Percentiles rank a stretch among this genome's conserved stretches.
Evolutionary conservation across 2,888 invertebrate genomes (phyloP).

Genomic region (Quadriops clusia): DNA sequence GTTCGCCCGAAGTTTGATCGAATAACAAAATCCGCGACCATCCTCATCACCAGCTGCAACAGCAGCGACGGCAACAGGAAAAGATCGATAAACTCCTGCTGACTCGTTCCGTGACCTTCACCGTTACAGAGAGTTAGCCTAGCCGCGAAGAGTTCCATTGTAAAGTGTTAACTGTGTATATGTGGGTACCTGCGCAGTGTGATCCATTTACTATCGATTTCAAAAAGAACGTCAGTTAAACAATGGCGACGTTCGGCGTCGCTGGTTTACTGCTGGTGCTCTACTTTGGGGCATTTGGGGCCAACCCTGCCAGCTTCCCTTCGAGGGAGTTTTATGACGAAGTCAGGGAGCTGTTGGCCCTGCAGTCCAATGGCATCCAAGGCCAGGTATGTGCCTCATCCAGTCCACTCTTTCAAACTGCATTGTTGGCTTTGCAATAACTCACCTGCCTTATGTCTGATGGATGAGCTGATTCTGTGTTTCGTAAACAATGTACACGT

Average conservation of each 20-base stretch:
- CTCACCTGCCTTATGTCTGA: no score
- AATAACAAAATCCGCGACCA: no score
- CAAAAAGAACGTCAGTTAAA: constrained; percentile 14
- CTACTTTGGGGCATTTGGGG: constrained; percentile 16
- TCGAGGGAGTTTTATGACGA: constrained; percentile 39
- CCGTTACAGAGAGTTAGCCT: constrained; percentile 4
- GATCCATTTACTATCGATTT: constrained; percentile 21
- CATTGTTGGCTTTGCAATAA: no score
- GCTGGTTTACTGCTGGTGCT: constrained; percentile 23
- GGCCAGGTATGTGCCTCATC: no score
- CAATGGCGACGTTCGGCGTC: constrained; percentile 29
- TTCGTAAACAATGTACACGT: no score
- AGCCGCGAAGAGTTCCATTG: not conserved
- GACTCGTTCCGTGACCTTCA: constrained; percentile 6
- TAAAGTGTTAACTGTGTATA: not conserved
- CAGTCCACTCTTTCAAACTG: no score
- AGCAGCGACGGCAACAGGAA: no score
- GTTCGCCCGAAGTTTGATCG: no score
- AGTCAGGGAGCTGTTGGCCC: constrained; percentile 39
- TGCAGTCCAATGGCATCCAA: constrained; percentile 24
- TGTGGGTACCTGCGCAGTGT: constrained; percentile 13
- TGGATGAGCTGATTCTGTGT: no score
- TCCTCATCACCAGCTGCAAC: no score
- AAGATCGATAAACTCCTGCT: no score
- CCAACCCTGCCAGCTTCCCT: constrained; percentile 12